These are phyloP conservation scores for Etia nguti DNA, from an alignment of 2,113 vertebrate genomes.

Conservation along the genomic window DNA sequence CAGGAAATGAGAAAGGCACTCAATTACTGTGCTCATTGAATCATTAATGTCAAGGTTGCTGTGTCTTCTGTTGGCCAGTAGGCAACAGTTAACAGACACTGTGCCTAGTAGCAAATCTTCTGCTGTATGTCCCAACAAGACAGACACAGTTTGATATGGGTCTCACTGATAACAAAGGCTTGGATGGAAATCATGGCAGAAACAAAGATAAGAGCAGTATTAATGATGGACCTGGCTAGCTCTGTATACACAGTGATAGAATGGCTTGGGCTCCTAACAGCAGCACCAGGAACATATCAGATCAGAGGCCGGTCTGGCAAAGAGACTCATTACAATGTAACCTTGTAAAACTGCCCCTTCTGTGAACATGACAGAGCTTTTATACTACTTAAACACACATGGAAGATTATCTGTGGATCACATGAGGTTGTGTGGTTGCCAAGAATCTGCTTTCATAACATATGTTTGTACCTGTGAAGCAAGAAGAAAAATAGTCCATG, in stretches of 20 bases:
- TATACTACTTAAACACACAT: conserved; percentile 38
- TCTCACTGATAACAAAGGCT: conserved; percentile 64
- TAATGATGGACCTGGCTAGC: conserved; percentile 60
- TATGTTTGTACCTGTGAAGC: not conserved
- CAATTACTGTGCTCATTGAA: conserved; percentile 71
- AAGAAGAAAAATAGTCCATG: not conserved
- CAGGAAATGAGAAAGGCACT: conserved; percentile 72
- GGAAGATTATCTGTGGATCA: conserved; percentile 24
- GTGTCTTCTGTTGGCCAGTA: conserved; percentile 54
- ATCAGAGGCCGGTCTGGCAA: conserved; percentile 44
- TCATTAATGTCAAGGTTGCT: conserved; percentile 69
- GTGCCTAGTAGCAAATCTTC: conserved; percentile 52
- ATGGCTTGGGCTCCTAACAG: conserved; percentile 51
- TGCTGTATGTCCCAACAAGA: conserved; percentile 53
- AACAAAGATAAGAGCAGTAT: conserved; percentile 62
- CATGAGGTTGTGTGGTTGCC: not conserved
- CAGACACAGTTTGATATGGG: conserved; percentile 62
- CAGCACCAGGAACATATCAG: conserved; percentile 52
- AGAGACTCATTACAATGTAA: conserved; percentile 58
- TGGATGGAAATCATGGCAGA: conserved; percentile 51
- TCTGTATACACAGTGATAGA: conserved; percentile 60
- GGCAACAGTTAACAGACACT: conserved; percentile 57
- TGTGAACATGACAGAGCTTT: conserved; percentile 48
- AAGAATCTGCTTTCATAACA: not conserved
- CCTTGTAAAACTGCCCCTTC: conserved; percentile 54